Evolutionary conservation across 2,113 vertebrate species (phyloP), one percentile per base, ranked within the genome.

Genomic region (Lamprologus sp.): DNA sequence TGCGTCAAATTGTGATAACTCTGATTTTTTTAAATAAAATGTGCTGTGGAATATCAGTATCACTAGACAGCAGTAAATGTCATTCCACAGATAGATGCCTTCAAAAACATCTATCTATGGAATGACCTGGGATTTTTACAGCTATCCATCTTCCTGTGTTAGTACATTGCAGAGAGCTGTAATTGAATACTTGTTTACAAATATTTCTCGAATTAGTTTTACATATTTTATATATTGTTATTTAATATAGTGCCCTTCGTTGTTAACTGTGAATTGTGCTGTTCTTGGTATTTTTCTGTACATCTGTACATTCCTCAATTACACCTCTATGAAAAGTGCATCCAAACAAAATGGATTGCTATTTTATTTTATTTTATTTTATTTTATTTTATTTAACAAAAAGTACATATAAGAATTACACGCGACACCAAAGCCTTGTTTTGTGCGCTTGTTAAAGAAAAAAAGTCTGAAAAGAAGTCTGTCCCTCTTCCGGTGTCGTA

Each of bases 401-500:
- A 2, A n/a, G 10, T 35, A 65, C 17, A 37, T 65, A 65, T 65
- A 65, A 65, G 1, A 65, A n/a, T 65, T 65, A 35, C 60, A 65
- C 10, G 10, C 19, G 33, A 65, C 33, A 37, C 19, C 10, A 65
- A n/a, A 37, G 19, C 60, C 33, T 37, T 45, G 12, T 6, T 70
- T 42, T 26, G 14, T 37, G 60, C 11, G 33, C 33, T 65, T 37
- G 33, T 68, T 1, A 7, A 7, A 53, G 13, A 35, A 23, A 65
- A 15, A 11, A 84, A 40, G 86, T 68, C 47, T 4, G 77, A 60
- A 60, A 63, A 63, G 2, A 63, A 53, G 85, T 79, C 55, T 6
- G 77, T 37, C 86, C 65, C 73, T 10, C 65, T 95, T 95, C 86
- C 94, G 94, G 93, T 95, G 90, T 90, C 90, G 92, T 89, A 12